Conservation (phyloP, 2,888 invertebrate species). For the Sussaba pulchella region DNA sequence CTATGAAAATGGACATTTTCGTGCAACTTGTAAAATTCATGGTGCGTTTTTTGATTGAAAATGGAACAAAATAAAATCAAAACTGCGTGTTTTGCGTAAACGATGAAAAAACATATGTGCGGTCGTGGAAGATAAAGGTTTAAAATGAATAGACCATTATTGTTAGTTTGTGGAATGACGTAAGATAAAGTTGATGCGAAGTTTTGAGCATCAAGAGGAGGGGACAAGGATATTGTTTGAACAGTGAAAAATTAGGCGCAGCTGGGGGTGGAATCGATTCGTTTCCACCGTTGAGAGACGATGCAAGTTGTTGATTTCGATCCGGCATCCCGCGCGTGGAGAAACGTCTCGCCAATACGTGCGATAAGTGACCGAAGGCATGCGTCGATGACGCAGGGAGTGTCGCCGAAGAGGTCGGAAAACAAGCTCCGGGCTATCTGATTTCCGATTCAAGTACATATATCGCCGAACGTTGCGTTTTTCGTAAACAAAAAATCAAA, state of each 20-base stretch:
- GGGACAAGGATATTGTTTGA: slow-evolving; percentile 48
- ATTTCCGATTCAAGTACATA: neutral
- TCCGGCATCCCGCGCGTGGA: neutral
- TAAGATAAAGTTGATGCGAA: slow-evolving; percentile 25
- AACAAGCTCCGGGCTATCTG: neutral
- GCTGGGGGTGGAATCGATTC: too few species aligned
- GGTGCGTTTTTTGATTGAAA: too few species aligned
- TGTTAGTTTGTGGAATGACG: slow-evolving; percentile 51
- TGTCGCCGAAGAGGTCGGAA: neutral
- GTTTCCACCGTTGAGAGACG: too few species aligned
- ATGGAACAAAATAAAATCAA: too few species aligned
- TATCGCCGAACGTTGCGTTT: neutral
- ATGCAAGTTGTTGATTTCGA: neutral
- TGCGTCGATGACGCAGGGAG: slow-evolving; percentile 2
- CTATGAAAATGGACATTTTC: neutral
- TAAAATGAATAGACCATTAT: slow-evolving; percentile 9
- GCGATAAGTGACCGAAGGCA: neutral
- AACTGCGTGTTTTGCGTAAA: too few species aligned
- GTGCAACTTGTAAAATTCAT: neutral
- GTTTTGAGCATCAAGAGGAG: neutral
- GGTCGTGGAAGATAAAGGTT: too few species aligned
- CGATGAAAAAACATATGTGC: too few species aligned
- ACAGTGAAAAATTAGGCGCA: slow-evolving; percentile 14
- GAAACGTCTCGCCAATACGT: neutral
- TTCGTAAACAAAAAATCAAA: too few species aligned